These are phyloP conservation scores for Urocitellus parryii DNA, from an alignment of 2,113 vertebrate genomes.

Conservation along the genomic window DNA sequence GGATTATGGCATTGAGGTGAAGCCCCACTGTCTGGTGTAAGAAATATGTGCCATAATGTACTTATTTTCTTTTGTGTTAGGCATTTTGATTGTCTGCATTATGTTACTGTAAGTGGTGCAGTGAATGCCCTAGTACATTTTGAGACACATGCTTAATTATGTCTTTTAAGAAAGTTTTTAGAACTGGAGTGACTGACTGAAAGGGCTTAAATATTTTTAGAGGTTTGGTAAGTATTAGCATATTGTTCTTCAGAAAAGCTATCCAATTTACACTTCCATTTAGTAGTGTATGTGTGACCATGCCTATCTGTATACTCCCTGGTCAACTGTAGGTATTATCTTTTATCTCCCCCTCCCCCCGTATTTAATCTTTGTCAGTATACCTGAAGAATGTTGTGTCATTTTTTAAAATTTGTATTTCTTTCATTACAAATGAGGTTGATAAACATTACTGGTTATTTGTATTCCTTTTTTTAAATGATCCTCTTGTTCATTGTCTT, in stretches of 20 bases:
- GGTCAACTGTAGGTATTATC: not conserved
- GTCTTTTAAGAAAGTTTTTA: slow-evolving; percentile 14
- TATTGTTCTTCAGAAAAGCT: not conserved
- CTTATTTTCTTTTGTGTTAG: not conserved
- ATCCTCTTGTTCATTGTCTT: not conserved
- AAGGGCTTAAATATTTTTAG: slow-evolving; percentile 26
- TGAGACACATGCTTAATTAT: not conserved
- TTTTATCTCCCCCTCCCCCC: not conserved
- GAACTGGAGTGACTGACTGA: not conserved
- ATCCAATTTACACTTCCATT: not conserved
- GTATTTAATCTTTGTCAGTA: slow-evolving; percentile 11
- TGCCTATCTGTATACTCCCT: not conserved
- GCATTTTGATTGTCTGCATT: not conserved
- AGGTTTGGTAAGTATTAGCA: not conserved
- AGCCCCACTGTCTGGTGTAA: accelerated
- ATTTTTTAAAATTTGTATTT: slow-evolving; percentile 58
- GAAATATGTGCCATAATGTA: not conserved
- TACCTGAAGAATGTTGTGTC: slow-evolving; percentile 44
- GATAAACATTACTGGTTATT: slow-evolving; percentile 1
- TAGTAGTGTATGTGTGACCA: not conserved
- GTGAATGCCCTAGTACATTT: not conserved
- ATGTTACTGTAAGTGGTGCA: not conserved
- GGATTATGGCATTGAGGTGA: not conserved
- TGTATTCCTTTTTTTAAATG: slow-evolving; percentile 45
- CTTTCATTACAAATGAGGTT: slow-evolving; percentile 46